These are phyloP conservation scores for Mormoops blainvillei DNA, from an alignment of 2,113 vertebrate species.

Conservation along the genomic window DNA sequence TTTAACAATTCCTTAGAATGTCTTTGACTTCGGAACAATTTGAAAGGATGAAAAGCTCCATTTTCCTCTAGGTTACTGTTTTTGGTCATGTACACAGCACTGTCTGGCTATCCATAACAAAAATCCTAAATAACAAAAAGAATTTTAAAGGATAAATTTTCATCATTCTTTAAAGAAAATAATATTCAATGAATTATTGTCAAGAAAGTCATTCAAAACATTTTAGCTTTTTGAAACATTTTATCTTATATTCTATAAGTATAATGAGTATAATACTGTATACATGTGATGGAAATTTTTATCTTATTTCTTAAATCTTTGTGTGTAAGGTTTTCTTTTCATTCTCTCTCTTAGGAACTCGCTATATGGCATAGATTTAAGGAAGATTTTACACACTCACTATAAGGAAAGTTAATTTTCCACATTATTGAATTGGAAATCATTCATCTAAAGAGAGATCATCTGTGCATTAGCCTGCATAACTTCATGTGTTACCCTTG, in stretches of 20 bases:
- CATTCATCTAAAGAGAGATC: conserved; percentile 51
- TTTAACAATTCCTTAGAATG: neutral
- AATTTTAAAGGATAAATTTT: neutral
- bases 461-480: conserved; percentile 43
- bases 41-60: neutral
- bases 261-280: neutral
- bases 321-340: neutral
- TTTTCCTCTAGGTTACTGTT: neutral
- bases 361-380: neutral
- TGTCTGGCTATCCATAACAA: neutral
- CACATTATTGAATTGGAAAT: conserved; percentile 34
- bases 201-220: neutral
- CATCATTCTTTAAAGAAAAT: neutral
- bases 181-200: neutral
- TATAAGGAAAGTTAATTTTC: conserved; percentile 36
- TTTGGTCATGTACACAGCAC: neutral
- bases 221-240: neutral
- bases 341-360: neutral
- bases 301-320: neutral
- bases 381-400: conserved; percentile 38
- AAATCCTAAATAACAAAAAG: neutral
- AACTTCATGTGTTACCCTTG: conserved; percentile 42
- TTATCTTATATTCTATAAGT: neutral
- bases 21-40: neutral
- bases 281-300: neutral